Percentiles rank a stretch among this genome's conserved stretches.
Conservation (phyloP, 2,888 invertebrate genomes). For the Parascotia fuliginaria region DNA sequence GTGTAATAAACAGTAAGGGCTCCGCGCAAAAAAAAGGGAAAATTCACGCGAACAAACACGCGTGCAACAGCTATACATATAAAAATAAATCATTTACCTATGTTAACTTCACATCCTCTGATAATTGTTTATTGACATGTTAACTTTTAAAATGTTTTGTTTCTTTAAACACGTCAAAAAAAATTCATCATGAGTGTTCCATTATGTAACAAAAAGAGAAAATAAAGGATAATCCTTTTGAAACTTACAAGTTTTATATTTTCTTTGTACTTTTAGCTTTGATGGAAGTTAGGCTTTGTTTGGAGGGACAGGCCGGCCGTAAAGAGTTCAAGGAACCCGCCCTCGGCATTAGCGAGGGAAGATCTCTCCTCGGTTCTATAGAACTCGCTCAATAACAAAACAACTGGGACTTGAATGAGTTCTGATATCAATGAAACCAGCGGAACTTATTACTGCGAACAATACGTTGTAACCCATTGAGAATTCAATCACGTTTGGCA, state of each 20-base stretch:
- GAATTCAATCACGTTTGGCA: not conserved
- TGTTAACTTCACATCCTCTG: too few species aligned
- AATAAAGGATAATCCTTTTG: conserved; percentile 73
- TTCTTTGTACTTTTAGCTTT: conserved; percentile 71
- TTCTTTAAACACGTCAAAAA: conserved; percentile 53
- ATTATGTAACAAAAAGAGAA: conserved; percentile 64
- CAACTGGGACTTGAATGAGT: conserved; percentile 38
- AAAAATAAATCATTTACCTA: too few species aligned
- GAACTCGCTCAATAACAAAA: conserved; percentile 43
- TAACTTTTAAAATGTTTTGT: conserved; percentile 44
- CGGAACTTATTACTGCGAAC: conserved; percentile 24
- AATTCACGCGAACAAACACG: too few species aligned
- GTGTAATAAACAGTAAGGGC: too few species aligned
- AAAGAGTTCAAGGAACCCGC: conserved; percentile 55
- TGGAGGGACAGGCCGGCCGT: conserved; percentile 50
- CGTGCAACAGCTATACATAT: too few species aligned
- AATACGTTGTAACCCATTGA: conserved; percentile 8
- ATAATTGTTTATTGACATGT: too few species aligned
- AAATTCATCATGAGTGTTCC: conserved; percentile 62
- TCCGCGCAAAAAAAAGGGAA: too few species aligned
- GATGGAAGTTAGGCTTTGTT: conserved; percentile 74
- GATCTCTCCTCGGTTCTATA: conserved; percentile 26
- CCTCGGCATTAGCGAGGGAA: conserved; percentile 42
- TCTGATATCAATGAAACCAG: conserved; percentile 32
- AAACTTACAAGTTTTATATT: conserved; percentile 76